These are phyloP conservation scores for Aphaenogaster ashmeadi DNA, from an alignment of 1,140 invertebrate genomes.

Conservation along the genomic window DNA sequence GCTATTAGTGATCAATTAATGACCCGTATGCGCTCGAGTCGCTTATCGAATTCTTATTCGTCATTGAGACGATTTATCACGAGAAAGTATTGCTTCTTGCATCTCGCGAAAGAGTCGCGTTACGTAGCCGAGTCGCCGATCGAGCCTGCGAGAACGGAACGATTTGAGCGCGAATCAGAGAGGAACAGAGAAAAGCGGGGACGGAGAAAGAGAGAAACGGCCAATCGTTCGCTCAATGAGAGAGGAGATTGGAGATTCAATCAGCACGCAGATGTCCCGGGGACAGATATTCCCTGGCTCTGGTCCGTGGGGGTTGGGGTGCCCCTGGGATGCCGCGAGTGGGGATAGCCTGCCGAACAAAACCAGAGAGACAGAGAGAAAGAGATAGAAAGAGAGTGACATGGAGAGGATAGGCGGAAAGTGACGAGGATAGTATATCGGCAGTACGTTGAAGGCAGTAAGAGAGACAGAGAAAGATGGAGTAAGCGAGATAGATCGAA, in stretches of 20 bases:
- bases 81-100: slow-evolving; percentile 19
- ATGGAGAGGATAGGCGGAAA: slow-evolving; percentile 42
- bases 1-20: slow-evolving; percentile 24
- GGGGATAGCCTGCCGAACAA: slow-evolving; percentile 71
- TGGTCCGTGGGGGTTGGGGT: slow-evolving; percentile 78
- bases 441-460: slow-evolving; percentile 23
- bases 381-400: slow-evolving; percentile 40
- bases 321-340: slow-evolving; percentile 68
- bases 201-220: slow-evolving; percentile 73
- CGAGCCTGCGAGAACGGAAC: slow-evolving; percentile 36
- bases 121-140: background rate
- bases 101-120: background rate
- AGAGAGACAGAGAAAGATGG: slow-evolving; percentile 59
- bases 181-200: slow-evolving; percentile 37
- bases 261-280: slow-evolving; percentile 87
- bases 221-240: slow-evolving; percentile 86
- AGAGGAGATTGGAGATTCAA: slow-evolving; percentile 87
- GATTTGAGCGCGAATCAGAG: slow-evolving; percentile 61
- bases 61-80: slow-evolving; percentile 14
- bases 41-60: slow-evolving; percentile 42
- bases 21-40: background rate
- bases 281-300: slow-evolving; percentile 87
- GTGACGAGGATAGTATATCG: slow-evolving; percentile 42
- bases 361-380: slow-evolving; percentile 65
- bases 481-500: slow-evolving; percentile 54